Evolutionary conservation across 2,888 invertebrate species (phyloP).

Genomic region (Oxyscelio sp.): DNA sequence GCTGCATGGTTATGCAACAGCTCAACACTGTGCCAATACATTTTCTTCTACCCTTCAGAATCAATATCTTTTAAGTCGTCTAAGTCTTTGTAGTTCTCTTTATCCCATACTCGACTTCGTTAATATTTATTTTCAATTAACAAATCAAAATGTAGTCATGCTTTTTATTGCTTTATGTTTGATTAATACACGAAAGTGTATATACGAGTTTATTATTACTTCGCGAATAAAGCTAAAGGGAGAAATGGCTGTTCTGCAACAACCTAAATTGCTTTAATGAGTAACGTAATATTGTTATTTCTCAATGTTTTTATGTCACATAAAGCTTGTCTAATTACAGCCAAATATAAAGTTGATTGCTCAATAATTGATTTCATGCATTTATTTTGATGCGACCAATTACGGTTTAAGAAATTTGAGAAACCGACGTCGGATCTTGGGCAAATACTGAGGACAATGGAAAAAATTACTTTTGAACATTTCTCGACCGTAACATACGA

Average conservation of each 20-base stretch:
- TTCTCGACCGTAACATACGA: too few relatives aligned
- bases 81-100: too few relatives aligned
- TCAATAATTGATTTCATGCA: not conserved
- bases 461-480: too few relatives aligned
- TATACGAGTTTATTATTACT: too few relatives aligned
- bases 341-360: slow-evolving; percentile 6
- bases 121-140: too few relatives aligned
- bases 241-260: not conserved
- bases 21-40: not conserved
- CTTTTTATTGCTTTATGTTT: too few relatives aligned
- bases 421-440: not conserved
- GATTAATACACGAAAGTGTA: too few relatives aligned
- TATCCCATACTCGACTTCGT: too few relatives aligned
- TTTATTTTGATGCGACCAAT: slow-evolving; percentile 2
- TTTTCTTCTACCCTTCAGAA: not conserved
- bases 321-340: slow-evolving; percentile 15
- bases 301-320: slow-evolving; percentile 11
- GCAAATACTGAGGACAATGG: not conserved
- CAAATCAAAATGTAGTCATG: too few relatives aligned
- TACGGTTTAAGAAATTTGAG: not conserved
- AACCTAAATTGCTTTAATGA: slow-evolving; percentile 8
- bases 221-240: too few relatives aligned
- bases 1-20: slow-evolving; percentile 6
- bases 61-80: not conserved
- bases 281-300: slow-evolving; percentile 9